Base-by-base conservation (phyloP, 2,113 vertebrate genomes). In the Chionodraco myersi region DNA sequence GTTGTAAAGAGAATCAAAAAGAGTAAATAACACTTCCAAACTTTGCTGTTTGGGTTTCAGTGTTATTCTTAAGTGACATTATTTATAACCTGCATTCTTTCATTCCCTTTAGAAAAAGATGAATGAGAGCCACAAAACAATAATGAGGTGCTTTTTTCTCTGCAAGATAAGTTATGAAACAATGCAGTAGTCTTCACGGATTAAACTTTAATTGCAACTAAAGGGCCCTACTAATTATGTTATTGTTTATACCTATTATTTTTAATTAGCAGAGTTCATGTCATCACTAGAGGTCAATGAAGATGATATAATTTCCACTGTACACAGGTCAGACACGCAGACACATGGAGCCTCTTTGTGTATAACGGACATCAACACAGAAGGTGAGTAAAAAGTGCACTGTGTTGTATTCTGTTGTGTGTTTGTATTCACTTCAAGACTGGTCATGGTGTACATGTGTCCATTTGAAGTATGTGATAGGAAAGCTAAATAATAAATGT, bases 251-350 rank as follows among this genome's bases (percentile, higher is more conserved):
- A 2, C 3, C 14, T 48, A 23, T 75, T 68, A 12, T 67, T 79
- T n/a, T 34, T 72, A 78, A 81, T 81, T 45, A 71, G 56, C 69
- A 41, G 36, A 21, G 9, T 10, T 1, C 3, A 12, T 23, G 15
- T 54, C 59, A n/a, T 41, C 86, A 57, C 78, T 23, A 16, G 79
- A 68, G 86, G 75, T 21, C 0, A 14, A 15, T 15, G 36, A 34
- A 15, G 10, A 58, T 26, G 34, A 3, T 76, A 68, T 74, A 79
- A 69, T 16, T 41, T 52, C 34, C 13, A 6, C 11, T 47, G 52
- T 15, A 2, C 5, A n/a, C 45, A 11, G 36, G 36, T 26, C 23
- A 26, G 44, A 57, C 30, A 36, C 45, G 48, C 26, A 63, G 58
- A 15, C n/a, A 64, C n/a, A 57, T 69, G 61, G 12, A 23, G 41